These are phyloP conservation scores for Rhabdophis nuchalis DNA, from an alignment of 2,797 vertebrate genomes.

Conservation along the genomic window DNA sequence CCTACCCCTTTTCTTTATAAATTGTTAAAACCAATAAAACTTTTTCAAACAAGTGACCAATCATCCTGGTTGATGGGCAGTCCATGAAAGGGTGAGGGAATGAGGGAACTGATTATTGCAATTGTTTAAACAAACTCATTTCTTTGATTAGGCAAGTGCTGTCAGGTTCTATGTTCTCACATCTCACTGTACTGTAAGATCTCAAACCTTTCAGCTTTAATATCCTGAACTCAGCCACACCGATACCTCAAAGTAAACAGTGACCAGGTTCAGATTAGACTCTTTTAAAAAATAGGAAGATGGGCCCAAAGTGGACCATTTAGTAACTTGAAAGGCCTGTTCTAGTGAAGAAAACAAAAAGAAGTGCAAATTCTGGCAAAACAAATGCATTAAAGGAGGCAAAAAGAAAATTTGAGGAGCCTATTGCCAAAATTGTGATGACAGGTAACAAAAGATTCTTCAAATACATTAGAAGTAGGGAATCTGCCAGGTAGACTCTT, in stretches of 20 bases:
- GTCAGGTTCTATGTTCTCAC: neutral
- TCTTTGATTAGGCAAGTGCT: neutral
- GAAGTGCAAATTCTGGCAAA: neutral
- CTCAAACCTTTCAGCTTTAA: neutral
- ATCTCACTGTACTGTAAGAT: neutral
- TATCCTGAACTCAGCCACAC: neutral
- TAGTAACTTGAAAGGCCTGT: neutral
- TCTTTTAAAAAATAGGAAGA: neutral
- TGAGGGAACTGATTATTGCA: neutral
- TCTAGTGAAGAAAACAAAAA: neutral
- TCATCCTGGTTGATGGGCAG: neutral
- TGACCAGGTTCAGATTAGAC: neutral
- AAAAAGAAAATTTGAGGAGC: neutral
- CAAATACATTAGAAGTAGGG: neutral
- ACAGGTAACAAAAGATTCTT: neutral
- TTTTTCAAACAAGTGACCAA: neutral
- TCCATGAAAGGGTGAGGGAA: neutral
- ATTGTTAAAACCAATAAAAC: too few relatives aligned
- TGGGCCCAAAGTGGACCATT: neutral
- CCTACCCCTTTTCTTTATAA: too few relatives aligned
- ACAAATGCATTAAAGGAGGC: neutral
- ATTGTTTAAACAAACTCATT: neutral
- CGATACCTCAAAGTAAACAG: neutral
- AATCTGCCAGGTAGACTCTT: neutral
- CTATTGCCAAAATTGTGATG: neutral